Conservation (phyloP, 2,888 invertebrate genomes). For the Rugalucina vietnamica region DNA sequence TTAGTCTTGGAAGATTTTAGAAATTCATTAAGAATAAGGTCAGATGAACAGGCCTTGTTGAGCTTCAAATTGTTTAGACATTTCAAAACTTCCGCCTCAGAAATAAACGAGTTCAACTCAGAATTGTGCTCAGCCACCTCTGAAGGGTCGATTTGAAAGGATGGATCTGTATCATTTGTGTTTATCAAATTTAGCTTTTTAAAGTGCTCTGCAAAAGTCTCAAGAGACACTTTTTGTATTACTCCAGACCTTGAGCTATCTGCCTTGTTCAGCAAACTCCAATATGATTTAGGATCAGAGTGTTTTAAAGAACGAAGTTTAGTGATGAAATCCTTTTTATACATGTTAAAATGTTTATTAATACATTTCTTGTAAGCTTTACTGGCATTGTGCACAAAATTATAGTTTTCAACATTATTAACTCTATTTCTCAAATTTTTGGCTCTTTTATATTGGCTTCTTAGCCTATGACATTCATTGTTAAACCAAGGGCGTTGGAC, state of each 20-base stretch:
- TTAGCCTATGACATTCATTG: neutral
- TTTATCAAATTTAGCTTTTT: neutral
- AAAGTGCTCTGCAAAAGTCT: neutral
- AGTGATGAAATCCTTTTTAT: neutral
- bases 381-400: neutral
- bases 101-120: neutral
- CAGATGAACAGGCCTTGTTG: neutral
- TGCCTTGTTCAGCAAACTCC: constrained; percentile 3
- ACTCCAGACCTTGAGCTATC: neutral
- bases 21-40: neutral
- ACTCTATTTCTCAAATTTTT: neutral
- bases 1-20: neutral
- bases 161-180: neutral
- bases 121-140: neutral
- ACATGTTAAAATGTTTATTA: neutral
- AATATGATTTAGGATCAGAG: constrained; percentile 6
- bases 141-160: neutral
- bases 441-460: neutral
- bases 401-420: neutral
- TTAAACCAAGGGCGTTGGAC: neutral
- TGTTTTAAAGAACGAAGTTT: neutral
- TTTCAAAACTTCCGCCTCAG: neutral
- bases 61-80: neutral
- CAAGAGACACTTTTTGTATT: neutral
- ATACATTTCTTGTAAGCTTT: constrained; percentile 5